These are phyloP conservation scores for Urosaurus nigricauda DNA, from an alignment of 2,797 vertebrate genomes.

Conservation along the genomic window DNA sequence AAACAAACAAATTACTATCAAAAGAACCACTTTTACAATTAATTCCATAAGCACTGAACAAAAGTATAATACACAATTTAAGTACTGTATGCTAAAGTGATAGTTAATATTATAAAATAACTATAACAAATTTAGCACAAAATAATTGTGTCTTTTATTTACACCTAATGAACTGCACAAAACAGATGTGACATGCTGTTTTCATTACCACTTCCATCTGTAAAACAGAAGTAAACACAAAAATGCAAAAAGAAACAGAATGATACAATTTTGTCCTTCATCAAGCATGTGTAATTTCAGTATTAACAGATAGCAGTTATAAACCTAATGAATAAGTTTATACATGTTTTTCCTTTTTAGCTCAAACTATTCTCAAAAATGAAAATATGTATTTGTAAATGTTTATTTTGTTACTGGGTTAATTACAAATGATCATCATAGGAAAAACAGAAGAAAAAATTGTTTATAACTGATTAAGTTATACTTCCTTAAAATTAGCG, in stretches of 20 bases:
- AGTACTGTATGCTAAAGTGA: not conserved
- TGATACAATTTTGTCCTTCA: not conserved
- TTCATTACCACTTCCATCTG: not conserved
- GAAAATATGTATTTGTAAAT: not conserved
- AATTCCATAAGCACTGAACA: not conserved
- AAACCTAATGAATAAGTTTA: not conserved
- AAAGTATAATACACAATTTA: not conserved
- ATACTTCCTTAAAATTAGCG: not conserved
- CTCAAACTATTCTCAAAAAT: not conserved
- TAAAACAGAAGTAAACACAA: not conserved
- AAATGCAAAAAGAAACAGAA: constrained; percentile 4
- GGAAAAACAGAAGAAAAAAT: not conserved
- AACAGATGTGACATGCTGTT: not conserved
- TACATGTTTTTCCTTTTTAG: not conserved
- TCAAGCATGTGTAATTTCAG: constrained; percentile 33
- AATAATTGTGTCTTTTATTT: not conserved
- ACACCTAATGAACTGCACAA: not conserved
- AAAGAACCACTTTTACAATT: not conserved
- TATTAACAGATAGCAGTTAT: not conserved
- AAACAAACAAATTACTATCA: not conserved
- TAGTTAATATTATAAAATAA: not conserved
- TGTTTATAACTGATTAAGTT: not conserved
- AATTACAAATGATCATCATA: not conserved
- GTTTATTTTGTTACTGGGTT: not conserved
- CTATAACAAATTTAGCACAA: not conserved